phyloP scores from a whole-genome alignment of 2,113 vertebrate genomes.

The Recurvirostra avosetta region DNA sequence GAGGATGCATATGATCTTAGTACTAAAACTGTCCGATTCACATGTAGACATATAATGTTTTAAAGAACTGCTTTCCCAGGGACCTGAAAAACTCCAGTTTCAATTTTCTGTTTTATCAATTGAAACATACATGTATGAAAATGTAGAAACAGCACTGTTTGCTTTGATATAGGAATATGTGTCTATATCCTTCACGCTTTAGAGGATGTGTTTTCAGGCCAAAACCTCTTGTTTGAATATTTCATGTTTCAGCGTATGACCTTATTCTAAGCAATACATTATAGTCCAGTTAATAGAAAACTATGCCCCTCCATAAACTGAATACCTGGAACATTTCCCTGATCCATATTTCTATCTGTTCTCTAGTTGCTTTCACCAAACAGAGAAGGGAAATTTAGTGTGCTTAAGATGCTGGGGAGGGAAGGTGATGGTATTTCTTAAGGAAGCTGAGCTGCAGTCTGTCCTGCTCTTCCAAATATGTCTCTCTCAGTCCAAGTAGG shows the following conservation, averaged over 20 bases:
- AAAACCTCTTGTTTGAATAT: not conserved
- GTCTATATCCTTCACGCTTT: not conserved
- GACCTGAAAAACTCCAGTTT: not conserved
- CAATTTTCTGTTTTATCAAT: not conserved
- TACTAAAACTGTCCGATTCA: rapidly evolving
- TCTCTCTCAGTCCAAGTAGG: not conserved
- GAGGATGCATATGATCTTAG: not conserved
- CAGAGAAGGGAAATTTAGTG: not conserved
- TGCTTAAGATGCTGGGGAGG: not conserved
- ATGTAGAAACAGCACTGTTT: not conserved
- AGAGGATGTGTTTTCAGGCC: not conserved
- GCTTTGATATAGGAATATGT: not conserved
- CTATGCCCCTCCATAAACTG: rapidly evolving
- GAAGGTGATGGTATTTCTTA: not conserved
- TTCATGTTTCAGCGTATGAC: not conserved
- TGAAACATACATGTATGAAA: not conserved
- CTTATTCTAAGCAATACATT: not conserved
- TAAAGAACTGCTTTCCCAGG: not conserved
- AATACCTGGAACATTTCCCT: not conserved
- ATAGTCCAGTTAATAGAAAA: not conserved
- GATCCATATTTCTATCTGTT: not conserved
- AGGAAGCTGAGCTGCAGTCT: not conserved
- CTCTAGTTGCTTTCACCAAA: not conserved
- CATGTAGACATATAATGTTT: not conserved
- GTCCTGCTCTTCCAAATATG: not conserved